These are phyloP conservation scores for Caenorhabditis wallacei DNA, from an alignment of 2,888 invertebrate genomes.

Conservation along the genomic window DNA sequence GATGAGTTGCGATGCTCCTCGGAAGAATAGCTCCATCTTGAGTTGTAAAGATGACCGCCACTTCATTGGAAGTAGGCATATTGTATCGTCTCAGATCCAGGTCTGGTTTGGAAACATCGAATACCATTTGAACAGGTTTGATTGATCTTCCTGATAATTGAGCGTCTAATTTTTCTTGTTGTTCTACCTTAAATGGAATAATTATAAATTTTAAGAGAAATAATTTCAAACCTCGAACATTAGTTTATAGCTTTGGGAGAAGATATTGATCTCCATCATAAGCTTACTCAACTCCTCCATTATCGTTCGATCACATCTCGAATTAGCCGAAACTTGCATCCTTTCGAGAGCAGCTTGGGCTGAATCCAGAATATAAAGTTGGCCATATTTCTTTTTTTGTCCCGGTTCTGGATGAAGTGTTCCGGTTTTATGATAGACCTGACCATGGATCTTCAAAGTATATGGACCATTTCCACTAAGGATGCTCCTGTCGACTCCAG, in stretches of 20 bases:
- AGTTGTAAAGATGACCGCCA: conserved; percentile 70
- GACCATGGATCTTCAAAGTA: conserved; percentile 58
- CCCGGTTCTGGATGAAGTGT: conserved; percentile 29
- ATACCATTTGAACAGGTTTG: conserved; percentile 41
- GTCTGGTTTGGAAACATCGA: conserved; percentile 17
- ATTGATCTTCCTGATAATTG: background rate
- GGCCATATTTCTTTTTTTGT: background rate
- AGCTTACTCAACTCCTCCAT: conserved; percentile 51
- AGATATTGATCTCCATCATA: background rate
- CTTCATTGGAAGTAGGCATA: conserved; percentile 65
- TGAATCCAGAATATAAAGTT: conserved; percentile 3
- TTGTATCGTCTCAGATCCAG: conserved; percentile 68
- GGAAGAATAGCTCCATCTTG: conserved; percentile 56
- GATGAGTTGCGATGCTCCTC: conserved; percentile 82
- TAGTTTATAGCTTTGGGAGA: conserved; percentile 22
- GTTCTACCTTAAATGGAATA: background rate
- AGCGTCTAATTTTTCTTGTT: conserved; percentile 10
- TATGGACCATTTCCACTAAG: conserved; percentile 61
- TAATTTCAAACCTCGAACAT: conserved; percentile 34
- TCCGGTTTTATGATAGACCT: conserved; percentile 35
- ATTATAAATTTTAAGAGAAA: background rate
- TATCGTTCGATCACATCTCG: conserved; percentile 22
- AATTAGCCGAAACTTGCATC: conserved; percentile 37
- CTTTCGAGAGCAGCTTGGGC: conserved; percentile 49
- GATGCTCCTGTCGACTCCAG: conserved; percentile 19